Evolutionary conservation across 2,113 vertebrate genomes (phyloP).

Genomic region (Sarotherodon lohbergeri): DNA sequence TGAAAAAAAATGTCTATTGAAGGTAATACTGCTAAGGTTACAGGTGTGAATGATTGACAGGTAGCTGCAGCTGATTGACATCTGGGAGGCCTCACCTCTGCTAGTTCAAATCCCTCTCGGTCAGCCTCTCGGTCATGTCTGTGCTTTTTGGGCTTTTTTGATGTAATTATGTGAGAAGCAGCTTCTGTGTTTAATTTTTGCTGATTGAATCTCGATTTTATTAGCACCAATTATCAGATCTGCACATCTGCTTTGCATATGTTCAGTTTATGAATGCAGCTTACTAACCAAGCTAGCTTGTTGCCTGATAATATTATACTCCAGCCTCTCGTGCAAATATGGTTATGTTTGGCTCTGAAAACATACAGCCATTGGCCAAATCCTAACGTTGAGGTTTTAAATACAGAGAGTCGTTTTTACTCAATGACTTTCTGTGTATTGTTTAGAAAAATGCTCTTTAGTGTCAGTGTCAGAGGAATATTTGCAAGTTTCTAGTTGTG

Average conservation of each 20-base stretch:
- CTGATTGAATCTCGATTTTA: neutral
- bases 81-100: rapidly evolving
- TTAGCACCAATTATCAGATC: neutral
- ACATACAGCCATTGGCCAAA: neutral
- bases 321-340: neutral
- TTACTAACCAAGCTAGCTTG: neutral
- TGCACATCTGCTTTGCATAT: neutral
- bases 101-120: neutral
- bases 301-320: neutral
- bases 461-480: neutral
- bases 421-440: neutral
- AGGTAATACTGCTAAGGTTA: no score
- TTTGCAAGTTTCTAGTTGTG: rapidly evolving
- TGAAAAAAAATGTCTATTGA: neutral
- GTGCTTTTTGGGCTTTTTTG: rapidly evolving
- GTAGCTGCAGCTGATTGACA: neutral
- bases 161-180: neutral
- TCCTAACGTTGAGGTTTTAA: neutral
- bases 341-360: neutral
- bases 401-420: neutral
- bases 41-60: neutral
- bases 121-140: neutral
- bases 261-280: neutral
- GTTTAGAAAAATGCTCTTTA: neutral
- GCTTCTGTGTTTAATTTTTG: neutral